These are phyloP conservation scores for Brotula barbata DNA, from an alignment of 2,797 vertebrate genomes.

Conservation along the genomic window DNA sequence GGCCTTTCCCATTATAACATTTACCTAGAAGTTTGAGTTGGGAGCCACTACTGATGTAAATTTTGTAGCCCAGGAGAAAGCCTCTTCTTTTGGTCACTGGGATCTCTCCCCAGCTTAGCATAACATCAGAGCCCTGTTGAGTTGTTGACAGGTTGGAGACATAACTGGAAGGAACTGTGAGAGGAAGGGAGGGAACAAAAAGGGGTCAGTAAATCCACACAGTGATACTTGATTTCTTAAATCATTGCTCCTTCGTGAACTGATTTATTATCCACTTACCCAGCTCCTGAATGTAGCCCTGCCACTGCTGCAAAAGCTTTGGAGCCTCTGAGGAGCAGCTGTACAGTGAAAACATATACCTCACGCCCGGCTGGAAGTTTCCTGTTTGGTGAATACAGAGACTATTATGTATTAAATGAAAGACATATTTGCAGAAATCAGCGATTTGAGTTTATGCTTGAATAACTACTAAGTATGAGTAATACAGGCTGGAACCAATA, in stretches of 20 bases:
- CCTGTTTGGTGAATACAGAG: constrained; percentile 51
- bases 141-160: constrained; percentile 48
- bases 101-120: constrained; percentile 73
- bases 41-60: constrained; percentile 70
- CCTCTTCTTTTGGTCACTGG: constrained; percentile 65
- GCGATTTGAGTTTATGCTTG: too few relatives aligned
- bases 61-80: constrained; percentile 74
- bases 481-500: too few relatives aligned
- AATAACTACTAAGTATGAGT: too few relatives aligned
- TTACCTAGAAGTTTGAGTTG: constrained; percentile 70
- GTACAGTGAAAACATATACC: constrained; percentile 77
- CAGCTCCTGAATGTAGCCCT: constrained; percentile 75
- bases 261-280: too few relatives aligned
- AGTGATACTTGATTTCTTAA: background rate
- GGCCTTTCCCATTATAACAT: background rate
- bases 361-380: constrained; percentile 72
- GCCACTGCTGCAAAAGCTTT: constrained; percentile 66
- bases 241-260: background rate
- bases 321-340: constrained; percentile 62
- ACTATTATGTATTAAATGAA: constrained; percentile 4
- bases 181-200: background rate
- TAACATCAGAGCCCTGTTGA: constrained; percentile 63
- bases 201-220: background rate
- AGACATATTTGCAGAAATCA: background rate
- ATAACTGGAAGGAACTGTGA: constrained; percentile 63